These are phyloP conservation scores for Capreolus pygargus DNA, from an alignment of 2,113 vertebrate genomes.

Conservation along the genomic window DNA sequence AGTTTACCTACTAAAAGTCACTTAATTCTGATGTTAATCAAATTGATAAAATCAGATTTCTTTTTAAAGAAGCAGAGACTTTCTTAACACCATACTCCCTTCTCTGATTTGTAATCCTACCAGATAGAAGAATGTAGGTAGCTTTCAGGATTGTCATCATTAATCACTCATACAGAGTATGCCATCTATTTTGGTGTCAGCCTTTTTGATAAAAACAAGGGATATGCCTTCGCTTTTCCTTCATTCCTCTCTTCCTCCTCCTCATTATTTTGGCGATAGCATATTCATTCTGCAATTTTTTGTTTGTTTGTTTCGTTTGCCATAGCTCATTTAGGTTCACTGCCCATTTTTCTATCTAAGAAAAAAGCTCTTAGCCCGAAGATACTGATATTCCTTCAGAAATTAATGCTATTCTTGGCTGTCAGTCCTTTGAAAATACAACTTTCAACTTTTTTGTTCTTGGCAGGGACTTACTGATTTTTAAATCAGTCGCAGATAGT, in stretches of 20 bases:
- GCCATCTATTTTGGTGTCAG: neutral
- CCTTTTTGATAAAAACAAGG: neutral
- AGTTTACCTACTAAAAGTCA: neutral
- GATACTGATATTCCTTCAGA: slow-evolving; percentile 31
- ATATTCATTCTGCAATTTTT: neutral
- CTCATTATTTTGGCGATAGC: neutral
- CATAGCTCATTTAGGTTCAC: neutral
- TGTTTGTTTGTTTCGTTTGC: neutral
- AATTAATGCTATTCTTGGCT: slow-evolving; percentile 53
- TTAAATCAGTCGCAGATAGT: slow-evolving; percentile 25
- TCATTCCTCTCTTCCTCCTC: neutral
- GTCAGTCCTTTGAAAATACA: slow-evolving; percentile 49
- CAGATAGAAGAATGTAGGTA: neutral
- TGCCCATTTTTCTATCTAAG: slow-evolving; percentile 52
- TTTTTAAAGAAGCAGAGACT: neutral
- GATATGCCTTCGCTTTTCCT: neutral
- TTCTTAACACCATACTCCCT: neutral
- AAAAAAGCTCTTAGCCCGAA: slow-evolving; percentile 33
- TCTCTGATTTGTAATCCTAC: neutral
- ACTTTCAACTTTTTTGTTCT: slow-evolving; percentile 23
- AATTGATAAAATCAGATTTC: slow-evolving; percentile 13
- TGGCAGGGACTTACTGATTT: slow-evolving; percentile 31
- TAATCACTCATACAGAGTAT: neutral
- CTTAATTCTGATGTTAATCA: slow-evolving; percentile 10
- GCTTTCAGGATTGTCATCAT: neutral